Evolutionary conservation across 2,888 invertebrate genomes (phyloP).

Genomic region (Aphodius sticticus): DNA sequence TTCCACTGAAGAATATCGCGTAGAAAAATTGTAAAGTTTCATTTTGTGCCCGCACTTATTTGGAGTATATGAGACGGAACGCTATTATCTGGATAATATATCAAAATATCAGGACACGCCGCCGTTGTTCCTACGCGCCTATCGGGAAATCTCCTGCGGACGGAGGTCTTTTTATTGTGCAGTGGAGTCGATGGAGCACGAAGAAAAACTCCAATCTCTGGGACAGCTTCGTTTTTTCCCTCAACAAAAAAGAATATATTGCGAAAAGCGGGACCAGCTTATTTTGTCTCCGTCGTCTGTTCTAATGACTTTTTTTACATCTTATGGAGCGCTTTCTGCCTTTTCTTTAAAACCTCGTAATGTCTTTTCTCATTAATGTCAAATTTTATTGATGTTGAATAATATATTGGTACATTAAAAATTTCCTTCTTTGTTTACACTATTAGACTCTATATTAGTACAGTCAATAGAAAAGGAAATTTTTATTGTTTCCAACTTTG

Average conservation of each 20-base stretch:
- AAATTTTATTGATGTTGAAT: neutral
- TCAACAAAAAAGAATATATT: neutral
- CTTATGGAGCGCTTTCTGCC: neutral
- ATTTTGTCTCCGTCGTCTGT: neutral
- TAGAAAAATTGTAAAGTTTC: neutral
- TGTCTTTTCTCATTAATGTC: neutral
- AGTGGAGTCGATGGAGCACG: neutral
- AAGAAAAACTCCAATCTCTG: slow-evolving; percentile 4
- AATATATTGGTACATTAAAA: neutral
- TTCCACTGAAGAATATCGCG: neutral
- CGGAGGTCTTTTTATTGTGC: slow-evolving; percentile 4
- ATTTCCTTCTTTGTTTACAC: neutral
- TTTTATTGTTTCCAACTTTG: too few species aligned
- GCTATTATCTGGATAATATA: neutral
- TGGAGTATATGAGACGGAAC: neutral
- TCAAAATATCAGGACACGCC: neutral
- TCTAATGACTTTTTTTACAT: neutral
- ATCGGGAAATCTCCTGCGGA: neutral
- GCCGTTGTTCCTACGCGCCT: neutral
- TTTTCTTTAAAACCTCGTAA: neutral
- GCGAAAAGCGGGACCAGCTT: neutral
- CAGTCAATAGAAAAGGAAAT: too few species aligned
- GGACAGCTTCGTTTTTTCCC: neutral
- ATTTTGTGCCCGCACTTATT: neutral
- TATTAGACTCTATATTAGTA: neutral